Evolutionary conservation across 2,888 invertebrate genomes (phyloP), one percentile per base, ranked within the genome.

Genomic region (Cantharis rufa): DNA sequence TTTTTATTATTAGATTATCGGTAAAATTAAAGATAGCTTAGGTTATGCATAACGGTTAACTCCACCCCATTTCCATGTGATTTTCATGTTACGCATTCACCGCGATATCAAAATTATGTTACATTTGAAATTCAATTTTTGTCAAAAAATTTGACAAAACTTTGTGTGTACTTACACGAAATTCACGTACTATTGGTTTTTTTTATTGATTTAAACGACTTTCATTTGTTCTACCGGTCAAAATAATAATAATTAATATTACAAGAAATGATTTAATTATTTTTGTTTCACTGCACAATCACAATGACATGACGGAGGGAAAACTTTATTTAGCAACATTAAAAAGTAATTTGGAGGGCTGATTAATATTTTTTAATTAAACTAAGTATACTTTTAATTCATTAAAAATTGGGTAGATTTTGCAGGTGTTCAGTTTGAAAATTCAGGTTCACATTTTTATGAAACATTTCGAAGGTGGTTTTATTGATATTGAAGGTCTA

Each of bases 11-110:
- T 27, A 69, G 28, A 69, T 27, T 27, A 69, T 27, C 15, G 62
- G 24, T 7, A 3, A 62, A 15, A 48, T 10, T 16, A 70, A 18
- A 15, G 15, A n/a, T 63, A 15, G 24, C 48, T 72, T 72, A 32
- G 15, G 48, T 63, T 63, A 63, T 63, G 13, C 16, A 15, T 71
- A 71, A 71, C 62, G 27, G 32, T 15, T 71, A 63, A 62, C 71
- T 71, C 71, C 71, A 71, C 71, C 71, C 71, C 71, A 71, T 63
- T 63, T 71, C 15, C 71, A 71, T 71, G 71, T 71, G 71, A 71
- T 48, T 48, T 48, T 48, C 48, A 48, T 48, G 48, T 48, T 48
- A 48, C 48, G 48, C 48, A 48, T 48, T 48, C 48, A 48, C 3
- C n/a, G 48, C 48, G 48, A 48, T 48, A 48, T n/a, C 48, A n/a